Evolutionary conservation across 2,888 invertebrate genomes (phyloP).

Genomic region (Octonoba sinensis): DNA sequence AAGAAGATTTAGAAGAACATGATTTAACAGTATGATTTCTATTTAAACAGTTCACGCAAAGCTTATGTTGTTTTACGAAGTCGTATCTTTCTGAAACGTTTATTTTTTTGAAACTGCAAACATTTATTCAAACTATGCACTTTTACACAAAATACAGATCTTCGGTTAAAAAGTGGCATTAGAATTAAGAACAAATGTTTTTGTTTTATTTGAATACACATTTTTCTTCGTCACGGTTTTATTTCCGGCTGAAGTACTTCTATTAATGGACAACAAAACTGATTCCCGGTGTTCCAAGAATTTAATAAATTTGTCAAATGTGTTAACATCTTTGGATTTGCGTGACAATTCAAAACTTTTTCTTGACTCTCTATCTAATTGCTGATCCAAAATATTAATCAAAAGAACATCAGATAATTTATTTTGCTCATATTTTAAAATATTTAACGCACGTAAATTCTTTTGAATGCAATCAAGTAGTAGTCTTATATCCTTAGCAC

Average conservation of each 20-base stretch:
- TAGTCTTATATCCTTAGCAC: slow-evolving; percentile 1
- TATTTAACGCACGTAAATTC: slow-evolving; percentile 3
- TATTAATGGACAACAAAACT: slow-evolving; percentile 11
- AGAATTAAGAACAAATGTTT: too few relatives aligned
- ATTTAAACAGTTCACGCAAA: too few relatives aligned
- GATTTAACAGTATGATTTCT: too few relatives aligned
- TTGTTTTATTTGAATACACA: too few relatives aligned
- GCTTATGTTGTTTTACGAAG: too few relatives aligned
- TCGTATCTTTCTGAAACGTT: too few relatives aligned
- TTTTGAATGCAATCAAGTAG: slow-evolving; percentile 5
- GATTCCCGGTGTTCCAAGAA: neutral
- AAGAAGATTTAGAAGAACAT: too few relatives aligned
- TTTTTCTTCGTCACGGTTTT: too few relatives aligned
- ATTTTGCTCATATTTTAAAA: neutral
- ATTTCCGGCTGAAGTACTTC: neutral
- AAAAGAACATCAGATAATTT: too few relatives aligned
- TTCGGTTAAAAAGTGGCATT: too few relatives aligned
- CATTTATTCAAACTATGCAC: too few relatives aligned
- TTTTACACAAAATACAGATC: neutral
- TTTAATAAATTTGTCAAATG: slow-evolving; percentile 10
- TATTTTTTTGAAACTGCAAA: too few relatives aligned
- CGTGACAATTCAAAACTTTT: slow-evolving; percentile 6
- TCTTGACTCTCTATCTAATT: neutral
- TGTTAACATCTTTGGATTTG: neutral
- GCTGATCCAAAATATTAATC: neutral